Percentiles rank a stretch among this genome's conserved stretches.
Conservation (phyloP, 1,140 invertebrate genomes). For the Sogatella furcifera region DNA sequence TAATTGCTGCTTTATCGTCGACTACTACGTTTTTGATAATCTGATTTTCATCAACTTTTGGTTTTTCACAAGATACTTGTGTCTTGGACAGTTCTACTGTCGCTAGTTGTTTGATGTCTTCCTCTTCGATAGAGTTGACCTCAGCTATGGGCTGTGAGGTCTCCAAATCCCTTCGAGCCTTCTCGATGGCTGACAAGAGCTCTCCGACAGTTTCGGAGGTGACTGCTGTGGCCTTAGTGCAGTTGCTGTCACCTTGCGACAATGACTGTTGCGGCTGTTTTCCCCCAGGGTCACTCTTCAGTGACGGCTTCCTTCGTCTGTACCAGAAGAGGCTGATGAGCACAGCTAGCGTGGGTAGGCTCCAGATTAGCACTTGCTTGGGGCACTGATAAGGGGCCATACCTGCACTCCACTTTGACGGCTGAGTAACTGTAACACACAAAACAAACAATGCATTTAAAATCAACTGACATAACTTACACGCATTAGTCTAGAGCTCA, state of each 20-base stretch:
- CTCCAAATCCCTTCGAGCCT: not conserved
- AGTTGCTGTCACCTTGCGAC: not conserved
- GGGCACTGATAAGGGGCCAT: conserved; percentile 12
- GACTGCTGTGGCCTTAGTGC: not conserved
- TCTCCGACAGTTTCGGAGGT: not conserved
- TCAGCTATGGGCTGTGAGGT: not conserved
- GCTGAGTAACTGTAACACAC: conserved; percentile 7
- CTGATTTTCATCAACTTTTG: too few species aligned
- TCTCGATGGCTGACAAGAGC: not conserved
- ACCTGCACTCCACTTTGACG: conserved; percentile 10
- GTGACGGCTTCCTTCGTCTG: conserved; percentile 41
- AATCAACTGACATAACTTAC: too few species aligned
- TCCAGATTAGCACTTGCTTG: conserved; percentile 39
- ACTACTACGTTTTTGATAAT: too few species aligned
- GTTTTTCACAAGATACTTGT: too few species aligned
- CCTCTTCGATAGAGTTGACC: not conserved
- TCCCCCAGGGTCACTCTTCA: conserved; percentile 37
- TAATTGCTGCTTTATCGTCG: too few species aligned
- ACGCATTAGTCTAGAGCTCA: too few species aligned
- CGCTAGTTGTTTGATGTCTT: not conserved
- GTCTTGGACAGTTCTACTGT: not conserved
- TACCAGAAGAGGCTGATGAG: conserved; percentile 51
- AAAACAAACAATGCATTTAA: not conserved
- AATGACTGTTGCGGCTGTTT: conserved; percentile 7
- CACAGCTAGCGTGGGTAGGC: conserved; percentile 45